A percentile compares a stretch with the other conserved stretches of the same genome.
phyloP scores from a whole-genome alignment of 2,113 vertebrate species.

The Myiozetetes cayanensis region DNA sequence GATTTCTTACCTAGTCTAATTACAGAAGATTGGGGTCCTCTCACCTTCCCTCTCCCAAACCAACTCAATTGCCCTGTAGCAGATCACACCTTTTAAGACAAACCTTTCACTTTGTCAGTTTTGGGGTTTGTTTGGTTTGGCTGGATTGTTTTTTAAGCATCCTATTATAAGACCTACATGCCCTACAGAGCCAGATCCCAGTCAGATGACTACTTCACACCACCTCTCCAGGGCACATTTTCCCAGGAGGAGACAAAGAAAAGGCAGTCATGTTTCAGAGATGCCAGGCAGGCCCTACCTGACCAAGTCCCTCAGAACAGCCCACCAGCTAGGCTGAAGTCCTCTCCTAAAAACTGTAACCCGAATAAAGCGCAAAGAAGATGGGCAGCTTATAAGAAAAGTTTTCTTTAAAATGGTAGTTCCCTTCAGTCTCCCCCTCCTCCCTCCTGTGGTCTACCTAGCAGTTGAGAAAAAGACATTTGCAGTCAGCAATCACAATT shows the following conservation, averaged over 20 bases:
- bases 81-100: background rate
- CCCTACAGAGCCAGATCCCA: background rate
- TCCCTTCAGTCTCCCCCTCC: background rate
- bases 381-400: background rate
- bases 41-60: background rate
- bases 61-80: background rate
- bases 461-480: background rate
- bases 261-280: background rate
- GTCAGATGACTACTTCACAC: background rate
- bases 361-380: background rate
- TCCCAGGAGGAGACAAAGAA: background rate
- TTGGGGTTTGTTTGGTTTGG: background rate
- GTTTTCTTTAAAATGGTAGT: too few species aligned
- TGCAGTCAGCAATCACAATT: background rate
- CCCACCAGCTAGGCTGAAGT: background rate
- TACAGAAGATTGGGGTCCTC: background rate
- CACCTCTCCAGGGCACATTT: background rate
- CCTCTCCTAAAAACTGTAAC: background rate
- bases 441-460: background rate
- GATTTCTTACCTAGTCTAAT: background rate
- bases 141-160: background rate
- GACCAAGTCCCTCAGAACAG: background rate
- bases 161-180: background rate
- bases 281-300: background rate
- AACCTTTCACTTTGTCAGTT: background rate